These are phyloP conservation scores for Drosophila anomelani DNA, from an alignment of 2,888 invertebrate species.

Conservation along the genomic window DNA sequence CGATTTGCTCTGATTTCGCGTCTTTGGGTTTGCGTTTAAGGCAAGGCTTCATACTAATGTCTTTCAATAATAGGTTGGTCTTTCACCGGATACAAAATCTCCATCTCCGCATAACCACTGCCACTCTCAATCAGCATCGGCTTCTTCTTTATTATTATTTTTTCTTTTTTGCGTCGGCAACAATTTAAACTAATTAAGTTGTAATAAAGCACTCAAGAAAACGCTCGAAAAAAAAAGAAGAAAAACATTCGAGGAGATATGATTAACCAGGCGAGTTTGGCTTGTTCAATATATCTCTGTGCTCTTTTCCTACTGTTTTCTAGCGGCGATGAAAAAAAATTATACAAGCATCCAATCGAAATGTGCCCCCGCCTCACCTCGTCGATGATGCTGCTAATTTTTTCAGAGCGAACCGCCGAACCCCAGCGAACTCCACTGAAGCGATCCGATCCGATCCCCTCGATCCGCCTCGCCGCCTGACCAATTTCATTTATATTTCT, in stretches of 20 bases:
- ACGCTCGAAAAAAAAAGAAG: slow-evolving; percentile 38
- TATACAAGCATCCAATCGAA: slow-evolving; percentile 49
- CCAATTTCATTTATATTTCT: slow-evolving; percentile 13
- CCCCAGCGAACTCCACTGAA: slow-evolving; percentile 13
- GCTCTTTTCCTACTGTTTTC: slow-evolving; percentile 51
- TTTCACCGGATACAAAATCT: slow-evolving; percentile 69
- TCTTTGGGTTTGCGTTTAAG: not conserved
- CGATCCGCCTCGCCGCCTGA: slow-evolving; percentile 12
- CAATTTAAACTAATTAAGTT: slow-evolving; percentile 81
- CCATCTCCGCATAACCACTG: not conserved
- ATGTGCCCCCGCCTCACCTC: slow-evolving; percentile 31
- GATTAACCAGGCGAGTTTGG: slow-evolving; percentile 59
- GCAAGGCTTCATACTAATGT: not conserved
- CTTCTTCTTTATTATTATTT: slow-evolving; percentile 33
- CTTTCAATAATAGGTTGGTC: slow-evolving; percentile 29
- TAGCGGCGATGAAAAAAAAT: slow-evolving; percentile 27
- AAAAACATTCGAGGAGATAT: slow-evolving; percentile 47
- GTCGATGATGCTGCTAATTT: slow-evolving; percentile 78
- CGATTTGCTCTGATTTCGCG: slow-evolving; percentile 29
- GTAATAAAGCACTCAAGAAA: slow-evolving; percentile 77
- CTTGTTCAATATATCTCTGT: slow-evolving; percentile 53
- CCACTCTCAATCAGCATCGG: slow-evolving; percentile 34
- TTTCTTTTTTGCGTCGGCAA: slow-evolving; percentile 57
- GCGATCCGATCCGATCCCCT: slow-evolving; percentile 6
- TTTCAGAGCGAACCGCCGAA: slow-evolving; percentile 34